These are phyloP conservation scores for Steromphala cineraria DNA, from an alignment of 2,888 invertebrate species.

Conservation along the genomic window DNA sequence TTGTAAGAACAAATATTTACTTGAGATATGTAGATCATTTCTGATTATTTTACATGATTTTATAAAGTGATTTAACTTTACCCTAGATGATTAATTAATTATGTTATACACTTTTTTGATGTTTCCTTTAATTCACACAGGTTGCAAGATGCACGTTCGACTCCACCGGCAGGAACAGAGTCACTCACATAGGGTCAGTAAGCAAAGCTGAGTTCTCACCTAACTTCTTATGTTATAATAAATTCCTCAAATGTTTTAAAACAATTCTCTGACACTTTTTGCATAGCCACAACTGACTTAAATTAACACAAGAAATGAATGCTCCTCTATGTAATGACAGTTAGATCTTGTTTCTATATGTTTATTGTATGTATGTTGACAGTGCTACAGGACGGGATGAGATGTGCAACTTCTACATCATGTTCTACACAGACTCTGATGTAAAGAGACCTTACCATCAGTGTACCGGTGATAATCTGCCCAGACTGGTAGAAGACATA, in stretches of 20 bases:
- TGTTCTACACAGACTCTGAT: conserved; percentile 72
- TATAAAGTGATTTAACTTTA: no score
- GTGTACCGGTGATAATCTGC: conserved; percentile 58
- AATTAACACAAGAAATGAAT: no score
- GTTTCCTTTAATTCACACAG: conserved; percentile 39
- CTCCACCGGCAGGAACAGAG: conserved; percentile 73
- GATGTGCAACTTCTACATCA: conserved; percentile 76
- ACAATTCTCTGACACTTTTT: no score
- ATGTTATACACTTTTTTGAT: background rate
- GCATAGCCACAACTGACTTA: no score
- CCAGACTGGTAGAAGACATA: conserved; percentile 60
- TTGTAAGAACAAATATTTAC: no score
- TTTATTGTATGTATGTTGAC: conserved; percentile 24
- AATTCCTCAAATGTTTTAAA: no score
- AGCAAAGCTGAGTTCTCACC: no score
- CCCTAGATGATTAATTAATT: background rate
- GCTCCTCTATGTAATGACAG: no score
- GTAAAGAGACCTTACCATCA: conserved; percentile 37
- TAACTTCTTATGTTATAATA: no score
- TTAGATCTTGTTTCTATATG: no score
- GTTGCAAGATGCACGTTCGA: conserved; percentile 75
- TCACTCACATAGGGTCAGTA: conserved; percentile 71
- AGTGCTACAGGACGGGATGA: conserved; percentile 73
- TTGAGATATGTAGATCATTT: no score
- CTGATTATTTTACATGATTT: no score